phyloP scores from a whole-genome alignment of 2,113 vertebrate species.

The Antigone vipio region DNA sequence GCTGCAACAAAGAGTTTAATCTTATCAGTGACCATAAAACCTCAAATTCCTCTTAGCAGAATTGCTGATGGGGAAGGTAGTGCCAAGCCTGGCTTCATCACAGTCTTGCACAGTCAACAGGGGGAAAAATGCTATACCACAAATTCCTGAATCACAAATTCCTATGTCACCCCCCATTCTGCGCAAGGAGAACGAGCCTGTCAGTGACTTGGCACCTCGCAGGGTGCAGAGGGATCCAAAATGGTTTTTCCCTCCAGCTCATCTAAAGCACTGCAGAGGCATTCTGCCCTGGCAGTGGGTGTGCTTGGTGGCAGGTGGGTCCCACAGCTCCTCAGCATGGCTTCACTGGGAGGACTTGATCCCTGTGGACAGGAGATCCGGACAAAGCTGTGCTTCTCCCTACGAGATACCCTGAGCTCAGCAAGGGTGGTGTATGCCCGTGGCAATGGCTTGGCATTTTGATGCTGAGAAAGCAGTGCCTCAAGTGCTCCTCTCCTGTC shows the following conservation, averaged over 20 bases:
- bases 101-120: constrained; percentile 32
- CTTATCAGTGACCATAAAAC: constrained; percentile 69
- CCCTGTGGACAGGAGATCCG: background rate
- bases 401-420: background rate
- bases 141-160: constrained; percentile 49
- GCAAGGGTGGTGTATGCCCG: fast-evolving
- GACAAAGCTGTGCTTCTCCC: background rate
- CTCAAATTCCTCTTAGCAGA: constrained; percentile 58
- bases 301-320: background rate
- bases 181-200: fast-evolving
- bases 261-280: background rate
- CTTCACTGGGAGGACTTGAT: background rate
- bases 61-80: constrained; percentile 60
- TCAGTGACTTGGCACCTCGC: fast-evolving
- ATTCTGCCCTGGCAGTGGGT: background rate
- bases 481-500: background rate
- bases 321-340: background rate
- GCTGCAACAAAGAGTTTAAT: constrained; percentile 63
- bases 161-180: background rate
- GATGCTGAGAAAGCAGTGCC: background rate
- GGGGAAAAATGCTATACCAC: constrained; percentile 9
- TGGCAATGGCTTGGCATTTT: background rate
- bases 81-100: constrained; percentile 54
- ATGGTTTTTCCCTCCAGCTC: background rate
- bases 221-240: background rate